These are phyloP conservation scores for Spongilla lacustris DNA, from an alignment of 37 sponge, comb jelly and placozoan species.

Conservation along the genomic window DNA sequence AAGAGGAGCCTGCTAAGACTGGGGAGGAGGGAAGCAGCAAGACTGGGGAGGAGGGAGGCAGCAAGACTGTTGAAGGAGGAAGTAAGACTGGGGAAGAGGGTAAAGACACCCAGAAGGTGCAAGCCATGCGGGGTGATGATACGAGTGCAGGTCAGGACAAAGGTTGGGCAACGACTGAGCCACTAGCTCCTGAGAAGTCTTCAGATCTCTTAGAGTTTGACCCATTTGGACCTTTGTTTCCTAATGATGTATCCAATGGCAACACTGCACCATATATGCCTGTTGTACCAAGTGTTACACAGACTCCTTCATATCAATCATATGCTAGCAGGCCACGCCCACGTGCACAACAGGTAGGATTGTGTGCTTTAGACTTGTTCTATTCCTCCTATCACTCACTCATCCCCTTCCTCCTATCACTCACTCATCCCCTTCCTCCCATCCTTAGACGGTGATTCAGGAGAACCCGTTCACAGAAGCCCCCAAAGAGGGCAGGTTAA, in stretches of 20 bases:
- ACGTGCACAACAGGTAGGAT: background rate
- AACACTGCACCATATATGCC: constrained; percentile 1
- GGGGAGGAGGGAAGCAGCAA: constrained; percentile 6
- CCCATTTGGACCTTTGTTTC: constrained; percentile 45
- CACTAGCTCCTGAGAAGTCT: background rate
- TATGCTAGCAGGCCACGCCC: constrained; percentile 46
- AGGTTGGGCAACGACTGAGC: background rate
- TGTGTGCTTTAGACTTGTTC: background rate
- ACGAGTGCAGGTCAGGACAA: background rate
- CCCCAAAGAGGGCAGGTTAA: background rate
- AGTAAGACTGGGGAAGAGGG: background rate
- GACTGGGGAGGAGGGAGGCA: background rate
- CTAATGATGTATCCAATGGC: constrained; percentile 18
- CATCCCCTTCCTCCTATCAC: background rate
- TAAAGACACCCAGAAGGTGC: constrained; percentile 1
- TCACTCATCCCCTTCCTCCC: background rate
- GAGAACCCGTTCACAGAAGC: constrained; percentile 60
- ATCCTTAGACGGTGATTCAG: constrained; percentile 26
- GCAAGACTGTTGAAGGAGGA: background rate
- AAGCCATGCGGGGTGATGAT: background rate
- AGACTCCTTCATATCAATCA: constrained; percentile 17
- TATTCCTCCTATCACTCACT: too few species aligned
- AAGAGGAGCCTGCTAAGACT: constrained; percentile 9
- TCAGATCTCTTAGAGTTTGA: constrained; percentile 47
- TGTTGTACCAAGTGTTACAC: background rate